Conservation (phyloP, 1,140 invertebrate genomes). For the Ptiloglossa arizonensis region DNA sequence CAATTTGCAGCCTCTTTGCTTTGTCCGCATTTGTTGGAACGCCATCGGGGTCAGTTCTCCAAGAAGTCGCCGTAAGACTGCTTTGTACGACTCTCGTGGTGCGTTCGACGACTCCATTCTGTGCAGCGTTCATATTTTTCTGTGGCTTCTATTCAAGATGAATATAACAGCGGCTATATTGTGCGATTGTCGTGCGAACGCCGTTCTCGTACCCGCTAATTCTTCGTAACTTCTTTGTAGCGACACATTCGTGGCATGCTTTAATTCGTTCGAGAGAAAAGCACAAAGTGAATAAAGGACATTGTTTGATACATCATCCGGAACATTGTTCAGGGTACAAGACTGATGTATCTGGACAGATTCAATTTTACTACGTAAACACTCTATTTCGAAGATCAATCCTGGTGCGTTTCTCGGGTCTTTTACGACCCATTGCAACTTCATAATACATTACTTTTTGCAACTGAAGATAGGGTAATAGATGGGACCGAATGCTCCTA, state of each 20-base stretch:
- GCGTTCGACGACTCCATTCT: conserved; percentile 27
- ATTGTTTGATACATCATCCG: too few relatives aligned
- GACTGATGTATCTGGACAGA: too few relatives aligned
- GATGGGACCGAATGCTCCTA: too few relatives aligned
- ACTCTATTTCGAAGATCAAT: too few relatives aligned
- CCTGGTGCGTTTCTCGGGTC: too few relatives aligned
- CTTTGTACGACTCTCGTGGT: conserved; percentile 36
- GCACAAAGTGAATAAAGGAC: too few relatives aligned
- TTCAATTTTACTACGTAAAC: too few relatives aligned
- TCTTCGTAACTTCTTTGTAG: background rate
- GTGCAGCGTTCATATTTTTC: background rate
- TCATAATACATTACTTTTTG: too few relatives aligned
- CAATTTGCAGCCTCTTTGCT: conserved; percentile 64
- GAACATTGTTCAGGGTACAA: too few relatives aligned
- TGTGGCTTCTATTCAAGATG: background rate
- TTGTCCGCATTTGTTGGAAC: conserved; percentile 52
- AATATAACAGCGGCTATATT: background rate
- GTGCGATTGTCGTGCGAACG: background rate
- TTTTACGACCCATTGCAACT: too few relatives aligned
- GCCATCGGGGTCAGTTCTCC: conserved; percentile 36
- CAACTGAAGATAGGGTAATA: too few relatives aligned
- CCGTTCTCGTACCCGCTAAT: background rate
- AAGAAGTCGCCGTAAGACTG: conserved; percentile 16
- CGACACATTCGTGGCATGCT: background rate
- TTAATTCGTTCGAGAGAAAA: background rate